Base-by-base conservation (phyloP, 1,140 invertebrate genomes). In the Orius insidiosus region DNA sequence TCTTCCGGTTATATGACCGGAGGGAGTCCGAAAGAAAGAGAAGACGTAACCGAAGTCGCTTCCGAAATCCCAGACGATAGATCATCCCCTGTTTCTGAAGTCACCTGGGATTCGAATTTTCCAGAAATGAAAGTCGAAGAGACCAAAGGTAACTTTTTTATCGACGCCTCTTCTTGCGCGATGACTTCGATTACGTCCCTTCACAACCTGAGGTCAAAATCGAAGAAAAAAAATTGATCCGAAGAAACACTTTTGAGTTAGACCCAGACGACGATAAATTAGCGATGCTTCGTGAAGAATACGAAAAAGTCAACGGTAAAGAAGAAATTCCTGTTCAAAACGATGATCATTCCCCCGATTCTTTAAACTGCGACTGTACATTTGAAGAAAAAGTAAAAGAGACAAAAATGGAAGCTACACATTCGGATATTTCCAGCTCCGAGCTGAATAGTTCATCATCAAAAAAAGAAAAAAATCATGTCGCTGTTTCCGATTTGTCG, bases 91-190 rank as follows among this genome's bases (percentile, higher is more conserved):
- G 61, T 71, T 5, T 72, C 71, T 35, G 69, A 68, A 5, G 69
- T 69, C 10, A 71, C 69, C 10, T 74, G 70, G 71, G 71, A 74
- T 56, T 70, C 69, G 1, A 65, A 71, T 10, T 70, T 67, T 56
- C 68, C 68, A 13, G 16, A 24, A 47, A 31, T 15, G 10, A 36
- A 36, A 16, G 34, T 18, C 62, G 63, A 63, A 54, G 58, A 61
- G 40, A 55, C 38, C 11, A 54, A 52, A 42, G 52, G 40, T 32
- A 67, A 60, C 52, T 67, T 64, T 58, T 82, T 82, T 54, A 81
- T 82, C 47, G 79, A 82, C 60, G 79, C 79, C 16, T 75, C 78
- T 1, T 75, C 69, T 54, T 82, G 18, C 70, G 69, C 7, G 78
- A 82, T 55, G 78, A 82, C 57, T 60, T 37, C 33, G 39, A 36